Conservation (phyloP, 2,797 vertebrate species). For the Antennarius maculatus region DNA sequence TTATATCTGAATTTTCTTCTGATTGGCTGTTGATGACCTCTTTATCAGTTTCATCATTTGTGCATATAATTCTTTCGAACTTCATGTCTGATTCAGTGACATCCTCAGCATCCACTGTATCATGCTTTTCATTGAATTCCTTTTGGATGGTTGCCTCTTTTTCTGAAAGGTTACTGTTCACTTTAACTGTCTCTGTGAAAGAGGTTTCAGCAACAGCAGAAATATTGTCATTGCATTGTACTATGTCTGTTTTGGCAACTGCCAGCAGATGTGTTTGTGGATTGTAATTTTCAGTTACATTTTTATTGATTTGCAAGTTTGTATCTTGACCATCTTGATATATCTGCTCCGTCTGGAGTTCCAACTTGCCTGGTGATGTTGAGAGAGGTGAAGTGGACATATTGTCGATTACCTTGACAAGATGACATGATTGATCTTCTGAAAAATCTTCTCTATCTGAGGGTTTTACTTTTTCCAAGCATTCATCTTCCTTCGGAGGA, state of each 20-base stretch:
- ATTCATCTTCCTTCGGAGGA: constrained; percentile 26
- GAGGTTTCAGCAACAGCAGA: constrained; percentile 28
- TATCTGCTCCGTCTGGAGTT: constrained; percentile 29
- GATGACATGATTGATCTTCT: constrained; percentile 25
- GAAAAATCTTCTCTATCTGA: constrained; percentile 19
- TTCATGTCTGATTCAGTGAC: constrained; percentile 23
- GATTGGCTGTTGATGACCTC: constrained; percentile 17
- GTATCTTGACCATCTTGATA: constrained; percentile 41
- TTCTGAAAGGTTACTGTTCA: constrained; percentile 27
- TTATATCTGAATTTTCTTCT: constrained; percentile 28
- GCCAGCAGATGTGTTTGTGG: constrained; percentile 18
- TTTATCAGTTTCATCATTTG: constrained; percentile 20
- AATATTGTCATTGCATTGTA: constrained; percentile 42
- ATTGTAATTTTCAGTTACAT: constrained; percentile 19
- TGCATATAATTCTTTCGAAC: constrained; percentile 13
- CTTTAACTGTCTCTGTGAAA: constrained; percentile 10
- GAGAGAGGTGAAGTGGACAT: constrained; percentile 5
- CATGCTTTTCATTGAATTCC: constrained; percentile 30
- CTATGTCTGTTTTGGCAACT: constrained; percentile 8
- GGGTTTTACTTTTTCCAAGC: constrained; percentile 22
- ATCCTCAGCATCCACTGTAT: constrained; percentile 13
- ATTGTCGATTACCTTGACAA: constrained; percentile 20
- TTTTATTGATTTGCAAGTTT: constrained; percentile 17
- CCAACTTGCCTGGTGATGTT: constrained; percentile 18
- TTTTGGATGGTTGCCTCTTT: constrained; percentile 26